Evolutionary conservation across 2,888 invertebrate species (phyloP).

Genomic region (Choreutis nemorana): DNA sequence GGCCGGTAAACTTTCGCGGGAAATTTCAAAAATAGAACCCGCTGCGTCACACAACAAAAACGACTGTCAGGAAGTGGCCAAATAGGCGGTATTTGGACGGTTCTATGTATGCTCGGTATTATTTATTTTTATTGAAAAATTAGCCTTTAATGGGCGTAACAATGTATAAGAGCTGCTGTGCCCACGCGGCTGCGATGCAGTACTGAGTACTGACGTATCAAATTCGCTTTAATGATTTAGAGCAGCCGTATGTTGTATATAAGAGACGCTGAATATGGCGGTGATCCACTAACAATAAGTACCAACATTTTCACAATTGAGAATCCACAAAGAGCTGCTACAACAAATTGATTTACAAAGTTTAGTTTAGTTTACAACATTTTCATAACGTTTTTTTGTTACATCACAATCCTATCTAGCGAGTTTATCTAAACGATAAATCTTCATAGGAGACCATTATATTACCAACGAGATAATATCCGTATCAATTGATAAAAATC

Average conservation of each 20-base stretch:
- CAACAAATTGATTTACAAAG: constrained; percentile 9
- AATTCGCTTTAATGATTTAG: constrained; percentile 57
- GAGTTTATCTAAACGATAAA: too few relatives aligned
- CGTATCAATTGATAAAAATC: too few relatives aligned
- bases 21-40: constrained; percentile 40
- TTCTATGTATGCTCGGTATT: constrained; percentile 36
- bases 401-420: too few relatives aligned
- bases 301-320: constrained; percentile 15
- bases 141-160: constrained; percentile 45
- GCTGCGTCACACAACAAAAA: constrained; percentile 24
- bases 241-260: constrained; percentile 28
- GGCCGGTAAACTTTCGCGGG: constrained; percentile 30
- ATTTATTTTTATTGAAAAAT: constrained; percentile 62
- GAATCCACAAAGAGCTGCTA: constrained; percentile 27
- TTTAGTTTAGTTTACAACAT: background rate
- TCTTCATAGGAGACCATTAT: too few relatives aligned
- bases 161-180: constrained; percentile 26
- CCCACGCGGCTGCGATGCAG: constrained; percentile 48
- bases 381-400: background rate
- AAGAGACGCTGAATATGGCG: constrained; percentile 25
- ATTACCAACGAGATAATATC: too few relatives aligned
- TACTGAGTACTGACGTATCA: constrained; percentile 43
- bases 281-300: background rate
- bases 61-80: constrained; percentile 36
- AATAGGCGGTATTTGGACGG: constrained; percentile 48